Conservation (phyloP, 2,113 vertebrate genomes). For the Psittacula cyanocephala region DNA sequence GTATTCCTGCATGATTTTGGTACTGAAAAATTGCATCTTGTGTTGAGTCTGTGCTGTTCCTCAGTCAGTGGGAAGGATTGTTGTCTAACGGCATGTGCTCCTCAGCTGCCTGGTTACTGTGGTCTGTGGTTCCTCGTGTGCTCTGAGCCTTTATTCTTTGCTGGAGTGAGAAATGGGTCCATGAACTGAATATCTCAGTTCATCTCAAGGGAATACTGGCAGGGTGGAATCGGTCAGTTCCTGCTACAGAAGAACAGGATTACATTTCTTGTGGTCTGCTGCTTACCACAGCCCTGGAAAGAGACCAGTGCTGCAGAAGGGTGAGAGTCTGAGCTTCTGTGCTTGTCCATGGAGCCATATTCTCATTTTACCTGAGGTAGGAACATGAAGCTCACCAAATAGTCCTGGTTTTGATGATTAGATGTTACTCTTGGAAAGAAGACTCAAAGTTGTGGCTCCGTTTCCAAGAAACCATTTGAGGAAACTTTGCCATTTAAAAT, state of each 20-base stretch:
- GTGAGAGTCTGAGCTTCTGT: background rate
- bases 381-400: background rate
- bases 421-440: slow-evolving; percentile 42
- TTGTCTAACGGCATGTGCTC: background rate
- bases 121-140: background rate
- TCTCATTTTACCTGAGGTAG: background rate
- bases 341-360: background rate
- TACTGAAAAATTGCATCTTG: background rate
- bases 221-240: background rate
- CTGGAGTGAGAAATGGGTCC: background rate
- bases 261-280: background rate
- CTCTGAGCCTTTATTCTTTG: background rate
- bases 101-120: background rate
- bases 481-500: background rate
- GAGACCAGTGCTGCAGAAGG: background rate
- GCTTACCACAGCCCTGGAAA: background rate
- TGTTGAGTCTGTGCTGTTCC: background rate
- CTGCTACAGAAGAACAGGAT: background rate
- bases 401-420: background rate
- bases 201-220: background rate
- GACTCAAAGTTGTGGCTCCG: background rate
- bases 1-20: background rate
- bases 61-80: background rate
- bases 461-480: background rate
- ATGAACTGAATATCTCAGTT: background rate